Evolutionary conservation across 2,113 vertebrate genomes (phyloP).

Genomic region (Siniperca knerii): DNA sequence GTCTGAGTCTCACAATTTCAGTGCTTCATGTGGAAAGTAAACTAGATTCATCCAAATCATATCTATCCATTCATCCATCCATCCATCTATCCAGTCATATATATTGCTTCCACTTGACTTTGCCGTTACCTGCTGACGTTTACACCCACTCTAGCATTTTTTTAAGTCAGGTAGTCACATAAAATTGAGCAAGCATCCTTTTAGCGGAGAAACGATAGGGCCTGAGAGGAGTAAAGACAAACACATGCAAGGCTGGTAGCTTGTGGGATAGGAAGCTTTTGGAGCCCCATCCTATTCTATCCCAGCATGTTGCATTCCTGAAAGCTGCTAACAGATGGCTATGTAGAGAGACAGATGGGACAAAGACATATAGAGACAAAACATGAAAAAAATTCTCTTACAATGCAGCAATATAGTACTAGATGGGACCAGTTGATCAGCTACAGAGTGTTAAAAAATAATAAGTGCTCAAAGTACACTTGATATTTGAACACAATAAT

Average conservation of each 20-base stretch:
- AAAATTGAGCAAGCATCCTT: constrained; percentile 1
- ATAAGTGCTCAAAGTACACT: constrained; percentile 8
- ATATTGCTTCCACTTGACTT: not conserved
- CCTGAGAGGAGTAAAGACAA: constrained; percentile 29
- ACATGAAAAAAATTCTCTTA: constrained; percentile 36
- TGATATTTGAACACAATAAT: not conserved
- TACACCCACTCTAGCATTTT: not conserved
- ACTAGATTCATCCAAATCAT: not conserved
- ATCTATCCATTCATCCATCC: not conserved
- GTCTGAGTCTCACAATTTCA: not conserved
- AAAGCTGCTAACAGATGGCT: constrained; percentile 76
- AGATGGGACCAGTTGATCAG: constrained; percentile 1
- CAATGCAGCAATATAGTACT: constrained; percentile 1
- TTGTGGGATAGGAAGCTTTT: constrained; percentile 60
- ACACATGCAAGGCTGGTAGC: constrained; percentile 38
- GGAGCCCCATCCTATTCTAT: constrained; percentile 56
- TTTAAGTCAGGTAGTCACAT: not conserved
- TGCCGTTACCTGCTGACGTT: not conserved
- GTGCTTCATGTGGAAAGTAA: not conserved
- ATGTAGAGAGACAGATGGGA: constrained; percentile 73
- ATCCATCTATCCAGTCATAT: not conserved
- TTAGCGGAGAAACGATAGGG: not conserved
- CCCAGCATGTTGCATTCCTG: constrained; percentile 75
- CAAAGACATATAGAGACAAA: constrained; percentile 56
- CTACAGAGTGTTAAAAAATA: not conserved